These are phyloP conservation scores for Melanotaenia nigrans DNA, from an alignment of 2,797 vertebrate genomes.

Conservation along the genomic window DNA sequence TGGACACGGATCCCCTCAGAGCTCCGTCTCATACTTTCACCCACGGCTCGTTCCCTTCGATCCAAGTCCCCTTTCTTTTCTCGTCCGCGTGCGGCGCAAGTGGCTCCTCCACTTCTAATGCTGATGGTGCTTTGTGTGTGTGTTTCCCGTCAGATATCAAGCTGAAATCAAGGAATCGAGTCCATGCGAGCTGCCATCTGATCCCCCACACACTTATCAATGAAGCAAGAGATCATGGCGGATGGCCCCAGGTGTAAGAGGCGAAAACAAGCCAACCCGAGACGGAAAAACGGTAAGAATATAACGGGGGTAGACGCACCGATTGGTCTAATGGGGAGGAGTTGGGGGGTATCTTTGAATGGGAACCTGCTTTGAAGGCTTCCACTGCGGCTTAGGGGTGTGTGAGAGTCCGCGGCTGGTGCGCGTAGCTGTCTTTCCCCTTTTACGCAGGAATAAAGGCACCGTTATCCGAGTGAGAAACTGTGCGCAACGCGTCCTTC, in stretches of 20 bases:
- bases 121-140: constrained; percentile 62
- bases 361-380: constrained; percentile 48
- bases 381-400: constrained; percentile 55
- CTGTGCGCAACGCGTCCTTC: constrained; percentile 36
- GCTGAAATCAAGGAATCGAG: constrained; percentile 91
- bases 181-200: constrained; percentile 98
- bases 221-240: constrained; percentile 99
- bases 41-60: constrained; percentile 20
- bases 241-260: constrained; percentile 99
- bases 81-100: constrained; percentile 47
- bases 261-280: constrained; percentile 99
- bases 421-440: constrained; percentile 40
- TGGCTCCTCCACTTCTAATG: constrained; percentile 55
- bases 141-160: constrained; percentile 88
- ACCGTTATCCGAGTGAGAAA: constrained; percentile 40
- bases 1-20: constrained; percentile 40
- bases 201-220: constrained; percentile 93
- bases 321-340: constrained; percentile 3
- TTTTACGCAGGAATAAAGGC: constrained; percentile 51
- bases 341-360: constrained; percentile 34
- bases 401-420: constrained; percentile 56
- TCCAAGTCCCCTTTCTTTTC: constrained; percentile 46
- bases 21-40: constrained; percentile 26
- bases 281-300: constrained; percentile 98
- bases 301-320: constrained; percentile 56